Conservation (phyloP, 2,113 vertebrate genomes). For the Hymenochirus boettgeri region DNA sequence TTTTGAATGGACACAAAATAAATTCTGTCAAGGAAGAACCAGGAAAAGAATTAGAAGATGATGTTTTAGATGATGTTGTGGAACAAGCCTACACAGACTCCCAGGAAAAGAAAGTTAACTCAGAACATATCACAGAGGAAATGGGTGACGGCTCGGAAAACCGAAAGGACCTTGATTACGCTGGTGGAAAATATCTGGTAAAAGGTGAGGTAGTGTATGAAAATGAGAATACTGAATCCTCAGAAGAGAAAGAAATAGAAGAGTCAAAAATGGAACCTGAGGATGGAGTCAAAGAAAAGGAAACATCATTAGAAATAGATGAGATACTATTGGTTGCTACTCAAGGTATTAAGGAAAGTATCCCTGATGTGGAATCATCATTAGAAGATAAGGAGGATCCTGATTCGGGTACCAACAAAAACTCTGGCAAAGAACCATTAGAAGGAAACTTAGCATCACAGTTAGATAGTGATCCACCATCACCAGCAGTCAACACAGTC, state of each 20-base stretch:
- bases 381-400: background rate
- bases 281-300: background rate
- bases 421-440: background rate
- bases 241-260: slow-evolving; percentile 1
- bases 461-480: background rate
- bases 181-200: background rate
- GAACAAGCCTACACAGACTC: slow-evolving; percentile 32
- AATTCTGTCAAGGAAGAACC: too few species aligned
- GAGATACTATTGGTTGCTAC: background rate
- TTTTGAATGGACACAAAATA: too few species aligned
- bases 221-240: background rate
- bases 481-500: background rate
- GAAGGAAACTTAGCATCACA: background rate
- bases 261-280: background rate
- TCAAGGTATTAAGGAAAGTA: slow-evolving; percentile 3
- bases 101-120: too few species aligned
- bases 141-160: background rate
- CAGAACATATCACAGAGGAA: background rate
- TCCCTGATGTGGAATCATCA: background rate
- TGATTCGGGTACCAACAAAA: background rate
- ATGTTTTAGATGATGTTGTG: slow-evolving; percentile 63
- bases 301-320: background rate
- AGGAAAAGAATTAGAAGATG: background rate
- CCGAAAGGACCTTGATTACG: background rate
- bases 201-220: background rate